phyloP scores from a whole-genome alignment of 2,888 invertebrate genomes.

The Apodemia mormo region DNA sequence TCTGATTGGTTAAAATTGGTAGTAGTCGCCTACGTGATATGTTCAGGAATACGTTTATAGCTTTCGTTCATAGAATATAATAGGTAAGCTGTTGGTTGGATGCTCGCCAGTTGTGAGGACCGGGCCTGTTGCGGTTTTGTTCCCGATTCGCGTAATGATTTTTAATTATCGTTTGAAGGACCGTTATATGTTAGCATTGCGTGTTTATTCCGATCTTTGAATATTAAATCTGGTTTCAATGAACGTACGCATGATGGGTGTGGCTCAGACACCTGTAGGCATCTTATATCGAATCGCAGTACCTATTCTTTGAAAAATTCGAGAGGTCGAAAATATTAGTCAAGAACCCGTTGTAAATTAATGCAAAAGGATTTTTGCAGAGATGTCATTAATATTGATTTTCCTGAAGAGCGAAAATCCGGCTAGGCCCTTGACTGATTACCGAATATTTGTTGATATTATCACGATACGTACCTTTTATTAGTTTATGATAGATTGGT shows the following conservation, averaged over 20 bases:
- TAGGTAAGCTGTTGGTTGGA: conserved; percentile 77
- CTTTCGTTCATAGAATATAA: conserved; percentile 79
- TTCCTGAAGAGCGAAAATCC: too few relatives aligned
- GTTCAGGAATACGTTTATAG: conserved; percentile 81
- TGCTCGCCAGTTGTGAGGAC: conserved; percentile 63
- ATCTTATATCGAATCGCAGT: neutral
- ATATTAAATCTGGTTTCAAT: conserved; percentile 41
- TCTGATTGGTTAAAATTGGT: conserved; percentile 81
- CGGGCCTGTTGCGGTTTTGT: conserved; percentile 64
- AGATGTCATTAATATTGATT: too few relatives aligned
- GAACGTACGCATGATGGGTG: conserved; percentile 27
- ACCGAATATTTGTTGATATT: too few relatives aligned
- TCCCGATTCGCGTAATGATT: conserved; percentile 66
- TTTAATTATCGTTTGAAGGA: conserved; percentile 64
- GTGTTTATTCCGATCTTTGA: conserved; percentile 47
- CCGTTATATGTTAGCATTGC: conserved; percentile 59
- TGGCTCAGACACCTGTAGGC: conserved; percentile 29
- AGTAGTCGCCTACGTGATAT: conserved; percentile 80
- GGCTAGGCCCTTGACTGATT: too few relatives aligned
- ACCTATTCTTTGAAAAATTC: conserved; percentile 12
- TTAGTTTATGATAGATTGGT: too few relatives aligned
- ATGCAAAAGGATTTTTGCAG: neutral
- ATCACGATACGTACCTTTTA: too few relatives aligned
- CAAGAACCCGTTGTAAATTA: neutral
- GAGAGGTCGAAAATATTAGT: neutral